These are phyloP conservation scores for Rambutsinella grinnellia DNA, from an alignment of 2,888 invertebrate genomes.

Conservation along the genomic window DNA sequence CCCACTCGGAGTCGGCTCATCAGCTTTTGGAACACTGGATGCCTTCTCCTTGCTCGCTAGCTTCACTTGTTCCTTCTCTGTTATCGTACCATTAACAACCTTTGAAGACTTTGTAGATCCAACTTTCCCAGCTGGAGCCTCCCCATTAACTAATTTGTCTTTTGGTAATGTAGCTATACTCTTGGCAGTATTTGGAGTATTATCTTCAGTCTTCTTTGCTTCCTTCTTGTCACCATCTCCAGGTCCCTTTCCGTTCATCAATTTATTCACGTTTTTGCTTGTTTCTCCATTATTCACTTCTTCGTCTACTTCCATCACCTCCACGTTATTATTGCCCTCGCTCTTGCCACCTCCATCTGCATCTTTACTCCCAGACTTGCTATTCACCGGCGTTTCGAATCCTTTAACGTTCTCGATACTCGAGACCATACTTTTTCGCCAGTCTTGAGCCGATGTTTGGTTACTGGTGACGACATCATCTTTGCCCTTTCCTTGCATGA, in stretches of 20 bases:
- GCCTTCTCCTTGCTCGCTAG: background rate
- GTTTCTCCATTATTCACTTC: background rate
- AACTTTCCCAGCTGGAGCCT: too few species aligned
- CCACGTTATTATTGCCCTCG: background rate
- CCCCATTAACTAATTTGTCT: too few species aligned
- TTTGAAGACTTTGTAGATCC: too few species aligned
- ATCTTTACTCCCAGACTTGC: background rate
- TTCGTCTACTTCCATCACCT: conserved; percentile 35
- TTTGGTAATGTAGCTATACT: background rate
- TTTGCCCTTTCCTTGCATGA: conserved; percentile 51
- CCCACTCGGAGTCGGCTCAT: background rate
- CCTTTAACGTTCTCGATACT: conserved; percentile 58
- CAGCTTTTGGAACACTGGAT: background rate
- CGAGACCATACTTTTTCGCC: conserved; percentile 62
- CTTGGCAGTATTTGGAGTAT: too few species aligned
- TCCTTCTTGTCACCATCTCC: background rate
- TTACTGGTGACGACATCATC: conserved; percentile 33
- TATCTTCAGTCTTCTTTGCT: background rate
- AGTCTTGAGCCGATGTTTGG: conserved; percentile 39
- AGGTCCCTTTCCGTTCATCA: too few species aligned
- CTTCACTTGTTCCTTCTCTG: background rate
- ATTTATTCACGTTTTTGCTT: background rate
- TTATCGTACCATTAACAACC: background rate
- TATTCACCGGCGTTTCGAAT: conserved; percentile 1
- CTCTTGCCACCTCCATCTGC: background rate